A percentile compares a stretch with the other conserved stretches of the same genome.
These are phyloP conservation scores for Epinotia brunnichana DNA, from an alignment of 2,888 invertebrate species.

Conservation along the genomic window DNA sequence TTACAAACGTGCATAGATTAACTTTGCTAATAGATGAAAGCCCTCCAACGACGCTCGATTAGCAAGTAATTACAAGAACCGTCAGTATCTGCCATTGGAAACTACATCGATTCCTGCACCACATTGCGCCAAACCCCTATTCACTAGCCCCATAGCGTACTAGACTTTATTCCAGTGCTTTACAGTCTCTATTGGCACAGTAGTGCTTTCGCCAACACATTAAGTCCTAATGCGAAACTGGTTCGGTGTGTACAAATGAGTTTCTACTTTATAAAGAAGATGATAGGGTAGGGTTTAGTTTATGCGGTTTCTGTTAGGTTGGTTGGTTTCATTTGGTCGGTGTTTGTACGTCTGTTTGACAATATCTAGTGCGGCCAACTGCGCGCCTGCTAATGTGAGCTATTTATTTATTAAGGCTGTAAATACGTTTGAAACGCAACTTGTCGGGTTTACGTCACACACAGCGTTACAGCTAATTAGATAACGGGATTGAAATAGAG, in stretches of 20 bases:
- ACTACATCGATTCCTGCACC: slow-evolving; percentile 42
- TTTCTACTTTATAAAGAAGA: slow-evolving; percentile 31
- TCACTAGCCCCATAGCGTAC: background rate
- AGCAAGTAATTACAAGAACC: slow-evolving; percentile 39
- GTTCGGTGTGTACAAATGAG: slow-evolving; percentile 29
- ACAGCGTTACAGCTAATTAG: slow-evolving; percentile 24
- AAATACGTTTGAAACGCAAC: slow-evolving; percentile 18
- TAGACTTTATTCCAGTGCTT: slow-evolving; percentile 5
- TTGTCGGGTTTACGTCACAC: slow-evolving; percentile 24
- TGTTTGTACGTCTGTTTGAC: slow-evolving; percentile 37
- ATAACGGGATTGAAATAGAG: slow-evolving; percentile 6
- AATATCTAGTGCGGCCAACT: slow-evolving; percentile 33
- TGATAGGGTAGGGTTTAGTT: slow-evolving; percentile 36
- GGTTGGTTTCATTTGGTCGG: slow-evolving; percentile 34
- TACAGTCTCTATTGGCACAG: slow-evolving; percentile 7
- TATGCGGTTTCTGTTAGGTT: slow-evolving; percentile 11
- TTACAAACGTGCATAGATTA: background rate
- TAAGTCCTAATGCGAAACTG: slow-evolving; percentile 38
- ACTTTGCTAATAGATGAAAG: slow-evolving; percentile 10
- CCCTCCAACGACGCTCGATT: slow-evolving; percentile 25
- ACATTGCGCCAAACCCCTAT: slow-evolving; percentile 33
- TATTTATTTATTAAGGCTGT: slow-evolving; percentile 35
- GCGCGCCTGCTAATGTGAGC: slow-evolving; percentile 21
- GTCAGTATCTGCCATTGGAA: slow-evolving; percentile 29
- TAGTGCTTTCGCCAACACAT: slow-evolving; percentile 17